Evolutionary conservation across 2,113 vertebrate species (phyloP), one percentile per base, ranked within the genome.

Genomic region (Polypterus senegalus): DNA sequence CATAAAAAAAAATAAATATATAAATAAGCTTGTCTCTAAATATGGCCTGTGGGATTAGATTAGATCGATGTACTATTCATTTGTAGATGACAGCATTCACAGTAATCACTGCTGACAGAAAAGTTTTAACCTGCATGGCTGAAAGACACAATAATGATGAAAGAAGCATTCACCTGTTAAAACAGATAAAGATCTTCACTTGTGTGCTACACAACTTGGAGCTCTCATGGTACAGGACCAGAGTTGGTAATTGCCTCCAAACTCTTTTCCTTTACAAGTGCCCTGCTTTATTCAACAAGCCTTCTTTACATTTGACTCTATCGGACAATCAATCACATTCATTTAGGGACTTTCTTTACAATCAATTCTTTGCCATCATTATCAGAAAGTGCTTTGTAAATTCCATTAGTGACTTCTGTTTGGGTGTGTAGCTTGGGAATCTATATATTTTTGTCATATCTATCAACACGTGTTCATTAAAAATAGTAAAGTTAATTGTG

Each of bases 71-170:
- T 63, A 54, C 61, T 63, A 46, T 53, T 65, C 65, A 66, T 65
- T 56, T 71, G 58, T 61, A 68, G 73, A 61, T 67, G 75, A 74
- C 45, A 70, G 73, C 76, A 65, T 79, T 67, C 73, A 76, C 60
- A 71, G 73, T 75, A 81, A 84, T 79, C 46, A 68, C 69, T 60
- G 52, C 67, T 73, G 73, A 83, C 82, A 76, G 71, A 67, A 64
- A 74, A 78, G 58, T 27, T 66, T 74, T 79, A 74, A 77, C 74
- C 69, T 77, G 73, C 57, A 54, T 52, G 68, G 46, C 3, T 66
- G 69, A 71, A 58, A 61, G 59, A 73, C 61, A 65, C 55, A 48
- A 49, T 63, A 68, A 66, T 43, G 61, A 76, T 73, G 66, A 80
- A 76, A 80, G 69, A 66, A 65, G 66, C 67, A 75, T 73, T 76